These are phyloP conservation scores for Cottoperca gobio DNA, from an alignment of 2,797 vertebrate species.

Conservation along the genomic window DNA sequence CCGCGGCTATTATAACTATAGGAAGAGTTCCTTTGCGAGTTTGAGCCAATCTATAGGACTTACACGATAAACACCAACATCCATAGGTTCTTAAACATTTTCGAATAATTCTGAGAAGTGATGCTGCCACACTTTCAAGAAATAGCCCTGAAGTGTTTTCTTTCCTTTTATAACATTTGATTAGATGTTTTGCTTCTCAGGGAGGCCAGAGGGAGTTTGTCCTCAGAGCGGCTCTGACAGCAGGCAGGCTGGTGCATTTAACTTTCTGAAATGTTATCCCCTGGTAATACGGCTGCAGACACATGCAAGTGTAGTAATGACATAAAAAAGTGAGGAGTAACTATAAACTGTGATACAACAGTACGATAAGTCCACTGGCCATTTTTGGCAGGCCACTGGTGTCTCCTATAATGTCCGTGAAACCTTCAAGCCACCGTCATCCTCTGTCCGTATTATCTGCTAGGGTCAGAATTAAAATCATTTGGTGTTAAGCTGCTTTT, in stretches of 20 bases:
- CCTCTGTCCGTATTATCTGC: conserved; percentile 28
- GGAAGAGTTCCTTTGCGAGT: too few species aligned
- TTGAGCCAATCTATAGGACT: background rate
- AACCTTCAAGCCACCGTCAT: conserved; percentile 11
- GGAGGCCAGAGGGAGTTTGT: conserved; percentile 6
- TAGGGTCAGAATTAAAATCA: conserved; percentile 55
- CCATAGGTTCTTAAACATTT: background rate
- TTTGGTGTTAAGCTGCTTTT: conserved; percentile 60
- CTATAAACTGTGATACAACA: background rate
- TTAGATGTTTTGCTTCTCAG: background rate
- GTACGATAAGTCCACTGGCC: background rate
- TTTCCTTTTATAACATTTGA: too few species aligned
- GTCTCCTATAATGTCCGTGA: background rate
- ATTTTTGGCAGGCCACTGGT: background rate
- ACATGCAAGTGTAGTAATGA: background rate
- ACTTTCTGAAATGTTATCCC: background rate
- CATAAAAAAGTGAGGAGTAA: background rate
- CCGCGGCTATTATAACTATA: background rate
- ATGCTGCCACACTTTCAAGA: background rate
- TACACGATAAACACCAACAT: background rate
- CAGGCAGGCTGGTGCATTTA: conserved; percentile 8
- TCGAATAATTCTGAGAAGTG: background rate
- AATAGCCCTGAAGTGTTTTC: conserved; percentile 8
- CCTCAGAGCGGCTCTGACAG: conserved; percentile 8
- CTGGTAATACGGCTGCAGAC: conserved; percentile 7